Percentiles rank a stretch among this genome's conserved stretches.
Conservation (phyloP, 2,113 vertebrate genomes). For the Cephalopterus ornatus region DNA sequence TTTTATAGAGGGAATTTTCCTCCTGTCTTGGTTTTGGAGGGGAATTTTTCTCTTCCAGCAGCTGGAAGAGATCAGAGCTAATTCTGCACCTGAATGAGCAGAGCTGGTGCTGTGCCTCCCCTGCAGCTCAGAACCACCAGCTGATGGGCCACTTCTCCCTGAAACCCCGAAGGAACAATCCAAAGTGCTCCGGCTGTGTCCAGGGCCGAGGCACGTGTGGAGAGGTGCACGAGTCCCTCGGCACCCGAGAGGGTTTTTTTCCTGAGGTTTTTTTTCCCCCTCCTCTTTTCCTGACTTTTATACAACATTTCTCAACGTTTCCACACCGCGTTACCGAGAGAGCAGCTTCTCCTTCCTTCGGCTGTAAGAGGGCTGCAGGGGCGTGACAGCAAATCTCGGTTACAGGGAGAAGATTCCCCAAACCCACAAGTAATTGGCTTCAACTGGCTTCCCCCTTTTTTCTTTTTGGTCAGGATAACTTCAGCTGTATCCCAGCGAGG, state of each 20-base stretch:
- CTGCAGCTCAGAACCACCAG: neutral
- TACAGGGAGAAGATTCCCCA: neutral
- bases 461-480: neutral
- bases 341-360: neutral
- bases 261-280: neutral
- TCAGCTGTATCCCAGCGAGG: neutral
- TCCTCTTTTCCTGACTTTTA: neutral
- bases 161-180: neutral
- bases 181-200: accelerated
- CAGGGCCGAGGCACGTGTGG: neutral
- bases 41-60: neutral
- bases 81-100: neutral
- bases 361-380: neutral
- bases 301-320: neutral
- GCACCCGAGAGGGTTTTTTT: neutral
- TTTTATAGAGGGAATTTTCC: neutral
- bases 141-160: neutral
- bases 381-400: neutral
- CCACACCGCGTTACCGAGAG: neutral
- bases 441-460: no score
- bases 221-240: neutral
- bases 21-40: neutral
- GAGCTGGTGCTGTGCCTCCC: neutral
- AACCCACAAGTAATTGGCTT: neutral
- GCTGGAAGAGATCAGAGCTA: accelerated